Evolutionary conservation across 2,888 invertebrate species (phyloP).

Genomic region (Oscheius onirici): DNA sequence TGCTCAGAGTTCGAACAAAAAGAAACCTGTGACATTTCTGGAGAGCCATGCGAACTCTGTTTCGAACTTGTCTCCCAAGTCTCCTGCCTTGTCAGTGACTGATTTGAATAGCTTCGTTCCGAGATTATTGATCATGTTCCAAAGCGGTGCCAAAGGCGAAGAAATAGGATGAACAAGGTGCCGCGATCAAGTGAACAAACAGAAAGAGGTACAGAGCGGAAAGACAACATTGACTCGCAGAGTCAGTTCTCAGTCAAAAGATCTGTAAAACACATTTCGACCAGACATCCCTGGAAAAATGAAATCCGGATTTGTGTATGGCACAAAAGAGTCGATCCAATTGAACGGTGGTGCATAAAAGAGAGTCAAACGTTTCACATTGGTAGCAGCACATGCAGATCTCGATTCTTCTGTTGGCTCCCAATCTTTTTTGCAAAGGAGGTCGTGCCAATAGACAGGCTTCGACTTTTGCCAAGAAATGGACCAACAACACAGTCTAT

Average conservation of each 20-base stretch:
- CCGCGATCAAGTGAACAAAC: constrained; percentile 18
- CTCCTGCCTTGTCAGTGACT: constrained; percentile 58
- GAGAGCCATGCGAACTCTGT: constrained; percentile 54
- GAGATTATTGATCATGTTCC: constrained; percentile 74
- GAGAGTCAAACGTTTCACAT: too few relatives aligned
- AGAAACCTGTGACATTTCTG: constrained; percentile 52
- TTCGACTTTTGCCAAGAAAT: not conserved
- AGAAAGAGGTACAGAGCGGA: not conserved
- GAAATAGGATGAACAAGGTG: constrained; percentile 10
- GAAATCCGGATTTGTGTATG: too few relatives aligned
- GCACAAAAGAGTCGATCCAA: too few relatives aligned
- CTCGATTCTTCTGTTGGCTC: too few relatives aligned
- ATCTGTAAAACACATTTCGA: too few relatives aligned
- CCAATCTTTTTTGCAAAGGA: not conserved
- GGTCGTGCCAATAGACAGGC: not conserved
- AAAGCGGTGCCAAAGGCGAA: not conserved
- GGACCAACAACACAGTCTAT: constrained; percentile 20
- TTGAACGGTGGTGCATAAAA: too few relatives aligned
- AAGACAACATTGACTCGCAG: too few relatives aligned
- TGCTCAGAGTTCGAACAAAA: constrained; percentile 17
- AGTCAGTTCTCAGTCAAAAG: too few relatives aligned
- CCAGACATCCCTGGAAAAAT: too few relatives aligned
- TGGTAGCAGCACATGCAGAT: too few relatives aligned
- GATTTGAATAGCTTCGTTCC: constrained; percentile 83
- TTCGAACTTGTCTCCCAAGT: constrained; percentile 58